Percentiles rank a stretch among this genome's conserved stretches.
phyloP scores from a whole-genome alignment of 2,888 invertebrate species.

The Drosophila emarginata region DNA sequence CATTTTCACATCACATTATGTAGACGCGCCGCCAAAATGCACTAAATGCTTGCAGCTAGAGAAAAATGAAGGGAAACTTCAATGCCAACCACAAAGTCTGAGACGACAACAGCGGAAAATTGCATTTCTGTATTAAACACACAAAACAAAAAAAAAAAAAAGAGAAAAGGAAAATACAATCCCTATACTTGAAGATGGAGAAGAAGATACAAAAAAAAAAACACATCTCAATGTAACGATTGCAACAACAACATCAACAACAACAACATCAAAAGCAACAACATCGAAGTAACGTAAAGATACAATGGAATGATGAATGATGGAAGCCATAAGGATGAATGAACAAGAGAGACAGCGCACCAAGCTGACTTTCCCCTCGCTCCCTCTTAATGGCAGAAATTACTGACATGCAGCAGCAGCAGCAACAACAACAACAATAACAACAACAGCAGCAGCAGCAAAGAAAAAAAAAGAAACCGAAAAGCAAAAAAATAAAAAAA shows the following conservation, averaged over 20 bases:
- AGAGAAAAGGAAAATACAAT: slow-evolving; percentile 27
- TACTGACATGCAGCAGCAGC: background rate
- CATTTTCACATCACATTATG: slow-evolving; percentile 6
- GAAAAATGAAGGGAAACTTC: slow-evolving; percentile 40
- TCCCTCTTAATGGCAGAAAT: background rate
- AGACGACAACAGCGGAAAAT: slow-evolving; percentile 73
- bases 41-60: slow-evolving; percentile 72
- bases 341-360: background rate
- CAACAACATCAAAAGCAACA: slow-evolving; percentile 48
- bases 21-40: slow-evolving; percentile 41
- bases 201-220: background rate
- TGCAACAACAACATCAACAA: background rate
- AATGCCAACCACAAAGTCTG: slow-evolving; percentile 63
- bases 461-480: slow-evolving; percentile 28
- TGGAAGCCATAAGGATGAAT: background rate
- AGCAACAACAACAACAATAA: slow-evolving; percentile 26
- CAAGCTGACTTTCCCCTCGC: background rate
- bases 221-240: background rate
- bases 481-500: slow-evolving; percentile 15
- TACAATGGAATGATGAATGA: slow-evolving; percentile 21
- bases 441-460: background rate
- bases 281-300: slow-evolving; percentile 20
- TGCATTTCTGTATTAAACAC: slow-evolving; percentile 74
- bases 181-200: slow-evolving; percentile 5
- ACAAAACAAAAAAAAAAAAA: slow-evolving; percentile 26